Evolutionary conservation across 2,797 vertebrate genomes (phyloP).

Genomic region (Tapirus indicus): DNA sequence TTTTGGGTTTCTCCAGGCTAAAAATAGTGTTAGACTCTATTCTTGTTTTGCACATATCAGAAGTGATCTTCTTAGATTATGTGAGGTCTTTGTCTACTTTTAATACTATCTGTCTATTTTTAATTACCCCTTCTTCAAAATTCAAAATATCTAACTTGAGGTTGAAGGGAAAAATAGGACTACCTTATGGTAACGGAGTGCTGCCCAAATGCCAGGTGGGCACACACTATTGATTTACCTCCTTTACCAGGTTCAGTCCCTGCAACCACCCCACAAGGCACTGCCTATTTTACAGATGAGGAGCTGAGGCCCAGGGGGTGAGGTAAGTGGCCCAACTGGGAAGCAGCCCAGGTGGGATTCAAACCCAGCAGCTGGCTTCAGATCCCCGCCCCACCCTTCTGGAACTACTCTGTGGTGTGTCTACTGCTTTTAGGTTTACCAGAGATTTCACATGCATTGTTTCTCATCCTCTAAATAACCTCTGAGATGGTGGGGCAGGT

Average conservation of each 20-base stretch:
- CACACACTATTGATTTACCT: background rate
- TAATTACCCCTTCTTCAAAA: background rate
- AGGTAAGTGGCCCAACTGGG: background rate
- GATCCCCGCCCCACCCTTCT: fast-evolving
- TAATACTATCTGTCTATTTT: background rate
- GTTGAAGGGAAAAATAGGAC: background rate
- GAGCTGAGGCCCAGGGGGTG: background rate
- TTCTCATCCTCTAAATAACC: background rate
- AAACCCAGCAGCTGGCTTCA: background rate
- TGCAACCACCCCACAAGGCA: too few species aligned
- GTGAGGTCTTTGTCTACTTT: background rate
- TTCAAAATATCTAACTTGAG: background rate
- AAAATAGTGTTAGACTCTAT: background rate
- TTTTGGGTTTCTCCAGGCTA: background rate
- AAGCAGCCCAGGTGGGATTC: background rate
- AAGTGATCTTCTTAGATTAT: background rate
- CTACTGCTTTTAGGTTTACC: background rate
- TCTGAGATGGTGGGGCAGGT: background rate
- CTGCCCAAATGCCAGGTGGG: too few species aligned
- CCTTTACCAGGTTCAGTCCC: background rate
- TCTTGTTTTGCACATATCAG: background rate
- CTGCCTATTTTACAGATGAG: background rate
- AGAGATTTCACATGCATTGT: background rate
- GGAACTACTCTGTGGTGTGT: background rate
- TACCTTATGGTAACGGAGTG: background rate